Evolutionary conservation across 1,140 invertebrate species (phyloP), one percentile per base, ranked within the genome.

Genomic region (Hirudo medicinalis): DNA sequence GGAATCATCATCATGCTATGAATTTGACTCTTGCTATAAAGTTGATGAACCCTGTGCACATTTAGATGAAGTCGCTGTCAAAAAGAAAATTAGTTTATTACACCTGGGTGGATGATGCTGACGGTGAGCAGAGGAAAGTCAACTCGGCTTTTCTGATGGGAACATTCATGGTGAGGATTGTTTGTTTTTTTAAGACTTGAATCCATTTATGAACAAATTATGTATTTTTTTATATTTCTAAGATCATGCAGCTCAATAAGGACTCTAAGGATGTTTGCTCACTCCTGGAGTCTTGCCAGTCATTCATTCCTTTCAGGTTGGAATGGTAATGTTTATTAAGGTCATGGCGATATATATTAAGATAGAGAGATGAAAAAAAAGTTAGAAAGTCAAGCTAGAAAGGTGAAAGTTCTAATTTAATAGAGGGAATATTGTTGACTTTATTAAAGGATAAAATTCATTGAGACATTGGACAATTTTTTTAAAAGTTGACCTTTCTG

Each of bases 81-180:
- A 92, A 93, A 80, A 84, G 91, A 73, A 88, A 90, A 72, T 87
- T 85, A 73, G 87, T 87, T 15, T 88, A 90, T 9, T 86, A 89
- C 73, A 87, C 91, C 11, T 78, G 89, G 86, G 0, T 90, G 88
- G 79, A 85, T 87, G 70, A 84, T 86, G 74, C 82, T 93, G 60
- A 86, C 86, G 19, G 85, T 84, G 66, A 85, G 85, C 54, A 86
- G 87, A 69, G 88, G 86, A 82, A 87, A 87, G 15, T 82, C 87
- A 20, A 84, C 86, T 73, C 79, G 85, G 54, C 81, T 83, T 27
- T 87, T 85, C 77, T 83, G 84, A 85, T 86, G 80, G 78, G 75
- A 72, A 22, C 22, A 0, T 63, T 25, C 19, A 63, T 63, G 57
- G 57, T 63, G 22, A 63, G 57, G 29, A 63, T 63, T 63, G 54